phyloP scores from a whole-genome alignment of 2,888 invertebrate genomes.

The Eristalinus sepulchralis region DNA sequence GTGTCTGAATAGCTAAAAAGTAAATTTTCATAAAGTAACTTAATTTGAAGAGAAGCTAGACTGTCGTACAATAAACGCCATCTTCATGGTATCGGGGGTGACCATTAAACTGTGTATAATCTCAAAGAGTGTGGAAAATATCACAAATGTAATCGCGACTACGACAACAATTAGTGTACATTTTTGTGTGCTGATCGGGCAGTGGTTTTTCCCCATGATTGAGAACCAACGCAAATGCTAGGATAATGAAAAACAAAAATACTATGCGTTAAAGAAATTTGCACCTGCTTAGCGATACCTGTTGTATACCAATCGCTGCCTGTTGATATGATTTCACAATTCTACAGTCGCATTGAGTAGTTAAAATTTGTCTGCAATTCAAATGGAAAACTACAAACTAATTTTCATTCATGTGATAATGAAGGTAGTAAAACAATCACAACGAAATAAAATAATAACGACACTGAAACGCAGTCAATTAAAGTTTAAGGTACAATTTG shows the following conservation, averaged over 20 bases:
- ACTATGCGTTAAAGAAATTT: neutral
- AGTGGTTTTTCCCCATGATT: neutral
- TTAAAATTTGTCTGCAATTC: neutral
- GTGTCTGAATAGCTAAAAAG: conserved; percentile 78
- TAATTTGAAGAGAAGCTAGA: neutral
- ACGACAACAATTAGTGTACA: neutral
- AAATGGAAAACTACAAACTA: neutral
- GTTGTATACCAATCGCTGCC: too few species aligned
- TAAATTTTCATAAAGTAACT: neutral
- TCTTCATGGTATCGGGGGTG: neutral
- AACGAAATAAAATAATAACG: neutral
- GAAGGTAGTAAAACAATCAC: neutral
- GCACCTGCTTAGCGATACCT: too few species aligned
- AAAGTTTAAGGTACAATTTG: neutral
- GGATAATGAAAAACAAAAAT: neutral
- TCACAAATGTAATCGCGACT: neutral
- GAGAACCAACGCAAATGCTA: neutral
- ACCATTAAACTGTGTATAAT: neutral
- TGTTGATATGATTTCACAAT: too few species aligned
- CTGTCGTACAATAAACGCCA: neutral
- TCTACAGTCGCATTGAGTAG: neutral
- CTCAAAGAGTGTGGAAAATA: neutral
- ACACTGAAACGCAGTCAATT: neutral
- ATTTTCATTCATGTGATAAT: neutral
- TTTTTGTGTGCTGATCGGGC: neutral